These are phyloP conservation scores for Polydrusus pterygomalis DNA, from an alignment of 2,888 invertebrate genomes.

Conservation along the genomic window DNA sequence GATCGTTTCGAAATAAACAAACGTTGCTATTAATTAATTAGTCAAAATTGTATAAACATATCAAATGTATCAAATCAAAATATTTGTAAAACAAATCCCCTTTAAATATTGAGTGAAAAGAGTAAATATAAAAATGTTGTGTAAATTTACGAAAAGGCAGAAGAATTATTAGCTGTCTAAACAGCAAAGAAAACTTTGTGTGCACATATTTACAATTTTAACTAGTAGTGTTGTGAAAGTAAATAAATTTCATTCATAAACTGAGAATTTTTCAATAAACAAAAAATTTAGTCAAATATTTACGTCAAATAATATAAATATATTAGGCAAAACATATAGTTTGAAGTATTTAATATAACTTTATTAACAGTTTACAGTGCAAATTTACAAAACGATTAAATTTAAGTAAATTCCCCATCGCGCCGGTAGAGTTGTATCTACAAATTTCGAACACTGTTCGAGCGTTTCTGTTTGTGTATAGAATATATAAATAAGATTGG, in stretches of 20 bases:
- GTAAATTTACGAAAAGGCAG: slow-evolving; percentile 51
- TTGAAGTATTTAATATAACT: slow-evolving; percentile 60
- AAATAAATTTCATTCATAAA: slow-evolving; percentile 60
- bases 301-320: slow-evolving; percentile 64
- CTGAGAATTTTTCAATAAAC: slow-evolving; percentile 60
- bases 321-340: slow-evolving; percentile 62
- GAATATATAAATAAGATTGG: slow-evolving; percentile 65
- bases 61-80: slow-evolving; percentile 7
- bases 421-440: slow-evolving; percentile 18
- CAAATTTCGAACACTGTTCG: slow-evolving; percentile 41
- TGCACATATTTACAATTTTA: slow-evolving; percentile 55
- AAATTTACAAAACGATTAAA: slow-evolving; percentile 67
- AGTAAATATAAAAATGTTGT: slow-evolving; percentile 44
- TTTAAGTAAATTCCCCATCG: slow-evolving; percentile 61
- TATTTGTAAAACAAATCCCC: slow-evolving; percentile 37
- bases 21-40: too few species aligned
- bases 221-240: slow-evolving; percentile 53
- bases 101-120: slow-evolving; percentile 43
- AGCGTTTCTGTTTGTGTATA: slow-evolving; percentile 49
- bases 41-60: not conserved
- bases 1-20: too few species aligned
- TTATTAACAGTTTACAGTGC: slow-evolving; percentile 65
- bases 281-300: slow-evolving; percentile 66
- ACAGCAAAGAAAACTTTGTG: slow-evolving; percentile 47
- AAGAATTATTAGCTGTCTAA: slow-evolving; percentile 54